Evolutionary conservation across 1,140 invertebrate species (phyloP).

Genomic region (Drosophila serrata): DNA sequence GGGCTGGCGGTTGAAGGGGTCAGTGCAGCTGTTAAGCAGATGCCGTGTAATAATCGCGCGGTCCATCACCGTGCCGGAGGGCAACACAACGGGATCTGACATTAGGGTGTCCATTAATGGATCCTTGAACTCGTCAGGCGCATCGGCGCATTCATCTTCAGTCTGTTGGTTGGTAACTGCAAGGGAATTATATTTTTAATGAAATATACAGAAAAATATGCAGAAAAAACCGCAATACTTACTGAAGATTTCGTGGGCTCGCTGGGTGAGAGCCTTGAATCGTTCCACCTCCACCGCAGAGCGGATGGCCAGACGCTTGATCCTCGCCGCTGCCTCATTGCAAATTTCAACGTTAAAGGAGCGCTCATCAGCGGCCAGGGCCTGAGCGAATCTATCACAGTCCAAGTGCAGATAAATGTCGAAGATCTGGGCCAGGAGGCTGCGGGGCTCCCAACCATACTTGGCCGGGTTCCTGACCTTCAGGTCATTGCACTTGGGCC

Average conservation of each 20-base stretch:
- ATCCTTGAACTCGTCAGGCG: conserved; percentile 98
- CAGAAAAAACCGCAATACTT: conserved; percentile 1
- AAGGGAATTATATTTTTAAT: conserved; percentile 22
- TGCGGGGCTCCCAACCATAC: conserved; percentile 98
- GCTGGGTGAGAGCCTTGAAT: conserved; percentile 92
- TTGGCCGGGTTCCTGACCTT: conserved; percentile 98
- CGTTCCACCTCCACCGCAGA: conserved; percentile 92
- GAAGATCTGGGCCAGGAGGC: conserved; percentile 95
- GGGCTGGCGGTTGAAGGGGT: conserved; percentile 98
- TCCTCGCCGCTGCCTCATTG: conserved; percentile 93
- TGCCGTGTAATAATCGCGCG: conserved; percentile 96
- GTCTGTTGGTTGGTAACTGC: conserved; percentile 93
- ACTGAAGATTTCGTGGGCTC: conserved; percentile 91
- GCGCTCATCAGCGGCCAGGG: conserved; percentile 96
- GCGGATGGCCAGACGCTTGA: conserved; percentile 94
- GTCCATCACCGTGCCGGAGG: conserved; percentile 98
- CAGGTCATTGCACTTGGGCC: conserved; percentile 98
- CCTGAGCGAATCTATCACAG: conserved; percentile 95
- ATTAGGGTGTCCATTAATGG: conserved; percentile 99
- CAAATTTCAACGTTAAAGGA: conserved; percentile 97
- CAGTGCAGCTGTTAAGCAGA: conserved; percentile 97
- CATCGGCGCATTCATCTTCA: conserved; percentile 97
- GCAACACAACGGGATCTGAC: conserved; percentile 97
- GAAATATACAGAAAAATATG: rapidly evolving
- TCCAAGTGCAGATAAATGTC: conserved; percentile 99